Conservation (phyloP, 2,888 invertebrate genomes). For the Tetrapedia diversipes region DNA sequence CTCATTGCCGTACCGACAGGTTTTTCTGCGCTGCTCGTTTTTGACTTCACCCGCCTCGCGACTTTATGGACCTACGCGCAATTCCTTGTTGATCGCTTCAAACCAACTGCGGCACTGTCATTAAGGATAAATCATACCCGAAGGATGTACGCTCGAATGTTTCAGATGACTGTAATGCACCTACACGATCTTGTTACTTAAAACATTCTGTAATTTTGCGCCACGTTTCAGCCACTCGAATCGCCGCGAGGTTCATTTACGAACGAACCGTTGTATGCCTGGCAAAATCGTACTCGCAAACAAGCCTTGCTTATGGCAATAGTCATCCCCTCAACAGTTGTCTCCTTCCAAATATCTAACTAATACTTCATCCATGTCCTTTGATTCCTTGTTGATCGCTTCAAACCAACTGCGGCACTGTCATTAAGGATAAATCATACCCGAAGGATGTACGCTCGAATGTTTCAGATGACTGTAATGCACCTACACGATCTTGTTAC, state of each 20-base stretch:
- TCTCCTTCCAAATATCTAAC: too few species aligned
- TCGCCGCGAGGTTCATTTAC: conserved; percentile 6
- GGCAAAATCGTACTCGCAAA: too few species aligned
- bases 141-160: conserved; percentile 56
- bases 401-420: too few species aligned
- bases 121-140: conserved; percentile 67
- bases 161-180: conserved; percentile 47
- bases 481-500: too few species aligned
- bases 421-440: too few species aligned
- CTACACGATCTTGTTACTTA: conserved; percentile 46
- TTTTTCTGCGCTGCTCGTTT: conserved; percentile 67
- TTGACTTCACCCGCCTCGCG: conserved; percentile 65
- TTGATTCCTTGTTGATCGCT: too few species aligned
- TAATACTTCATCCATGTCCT: too few species aligned
- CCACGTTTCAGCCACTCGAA: conserved; percentile 1
- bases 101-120: conserved; percentile 67
- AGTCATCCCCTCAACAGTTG: too few species aligned
- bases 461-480: too few species aligned
- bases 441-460: too few species aligned
- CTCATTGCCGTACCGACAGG: conserved; percentile 65
- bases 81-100: conserved; percentile 70
- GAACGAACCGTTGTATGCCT: conserved; percentile 17
- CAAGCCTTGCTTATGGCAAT: too few species aligned
- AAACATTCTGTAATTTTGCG: conserved; percentile 13
- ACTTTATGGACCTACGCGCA: conserved; percentile 66